Conservation (phyloP, 2,888 invertebrate genomes). For the Apodemia duryi region DNA sequence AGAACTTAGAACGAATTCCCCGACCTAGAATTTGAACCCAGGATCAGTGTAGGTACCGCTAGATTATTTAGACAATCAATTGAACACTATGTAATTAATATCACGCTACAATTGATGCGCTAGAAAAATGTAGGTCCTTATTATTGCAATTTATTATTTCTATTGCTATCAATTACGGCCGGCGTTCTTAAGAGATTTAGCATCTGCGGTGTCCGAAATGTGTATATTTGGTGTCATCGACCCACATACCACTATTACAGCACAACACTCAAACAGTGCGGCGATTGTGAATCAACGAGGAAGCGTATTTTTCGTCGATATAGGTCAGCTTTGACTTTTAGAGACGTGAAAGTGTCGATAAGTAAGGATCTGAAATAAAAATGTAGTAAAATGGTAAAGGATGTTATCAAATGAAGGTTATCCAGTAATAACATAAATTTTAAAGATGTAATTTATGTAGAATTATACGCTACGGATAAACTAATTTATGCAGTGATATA, state of each 20-base stretch:
- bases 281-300: constrained; percentile 62
- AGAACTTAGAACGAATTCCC: too few relatives aligned
- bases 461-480: too few relatives aligned
- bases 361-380: background rate
- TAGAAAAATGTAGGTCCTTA: constrained; percentile 1
- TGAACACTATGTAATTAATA: background rate
- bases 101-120: background rate
- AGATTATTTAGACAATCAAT: background rate
- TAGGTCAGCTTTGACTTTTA: constrained; percentile 56
- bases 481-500: too few relatives aligned
- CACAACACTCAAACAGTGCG: constrained; percentile 49
- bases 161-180: background rate
- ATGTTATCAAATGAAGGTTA: too few relatives aligned
- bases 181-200: background rate
- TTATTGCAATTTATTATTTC: constrained; percentile 16
- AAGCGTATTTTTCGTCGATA: constrained; percentile 60
- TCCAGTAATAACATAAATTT: too few relatives aligned
- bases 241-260: constrained; percentile 57
- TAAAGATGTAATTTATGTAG: too few relatives aligned
- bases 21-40: too few relatives aligned
- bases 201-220: constrained; percentile 33
- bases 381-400: too few relatives aligned
- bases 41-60: background rate
- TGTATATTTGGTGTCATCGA: constrained; percentile 46
- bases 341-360: constrained; percentile 41